Evolutionary conservation across 2,113 vertebrate species (phyloP).

Genomic region (Malurus cyaneus): DNA sequence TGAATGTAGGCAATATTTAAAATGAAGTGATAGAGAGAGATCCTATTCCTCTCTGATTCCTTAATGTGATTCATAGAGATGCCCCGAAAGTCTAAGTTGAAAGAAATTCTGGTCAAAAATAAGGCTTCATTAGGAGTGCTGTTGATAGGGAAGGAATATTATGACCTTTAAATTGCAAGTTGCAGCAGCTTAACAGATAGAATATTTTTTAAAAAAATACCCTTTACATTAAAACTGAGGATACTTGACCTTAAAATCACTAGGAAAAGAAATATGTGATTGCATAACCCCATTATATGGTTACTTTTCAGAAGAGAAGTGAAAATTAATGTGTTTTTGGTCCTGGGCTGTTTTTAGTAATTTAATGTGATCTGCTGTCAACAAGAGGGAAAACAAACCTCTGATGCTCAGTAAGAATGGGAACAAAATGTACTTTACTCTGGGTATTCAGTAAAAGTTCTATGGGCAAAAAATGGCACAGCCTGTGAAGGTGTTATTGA

Average conservation of each 20-base stretch:
- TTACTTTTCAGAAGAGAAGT: constrained; percentile 2
- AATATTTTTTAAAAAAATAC: not conserved
- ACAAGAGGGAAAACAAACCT: constrained; percentile 11
- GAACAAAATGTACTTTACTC: constrained; percentile 18
- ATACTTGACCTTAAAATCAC: constrained; percentile 1
- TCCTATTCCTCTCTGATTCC: not conserved
- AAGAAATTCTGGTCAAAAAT: not conserved
- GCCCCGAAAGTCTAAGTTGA: not conserved
- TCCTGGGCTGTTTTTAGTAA: constrained; percentile 2
- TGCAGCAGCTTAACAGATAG: not conserved
- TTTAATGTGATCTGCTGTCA: constrained; percentile 25
- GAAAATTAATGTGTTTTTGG: constrained; percentile 22
- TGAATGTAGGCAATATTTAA: not conserved
- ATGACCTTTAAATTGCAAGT: not conserved
- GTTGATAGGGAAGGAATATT: not conserved
- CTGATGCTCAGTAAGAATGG: not conserved
- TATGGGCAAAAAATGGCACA: not conserved
- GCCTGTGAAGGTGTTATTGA: not conserved
- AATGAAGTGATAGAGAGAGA: not conserved
- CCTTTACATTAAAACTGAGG: not conserved
- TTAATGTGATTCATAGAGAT: not conserved
- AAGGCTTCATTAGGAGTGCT: not conserved
- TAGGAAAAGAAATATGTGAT: constrained; percentile 3
- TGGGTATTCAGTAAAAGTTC: not conserved
- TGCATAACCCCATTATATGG: not conserved